Evolutionary conservation across 1,140 invertebrate species (phyloP), one percentile per base, ranked within the genome.

Genomic region (Drosophila kurseongensis): DNA sequence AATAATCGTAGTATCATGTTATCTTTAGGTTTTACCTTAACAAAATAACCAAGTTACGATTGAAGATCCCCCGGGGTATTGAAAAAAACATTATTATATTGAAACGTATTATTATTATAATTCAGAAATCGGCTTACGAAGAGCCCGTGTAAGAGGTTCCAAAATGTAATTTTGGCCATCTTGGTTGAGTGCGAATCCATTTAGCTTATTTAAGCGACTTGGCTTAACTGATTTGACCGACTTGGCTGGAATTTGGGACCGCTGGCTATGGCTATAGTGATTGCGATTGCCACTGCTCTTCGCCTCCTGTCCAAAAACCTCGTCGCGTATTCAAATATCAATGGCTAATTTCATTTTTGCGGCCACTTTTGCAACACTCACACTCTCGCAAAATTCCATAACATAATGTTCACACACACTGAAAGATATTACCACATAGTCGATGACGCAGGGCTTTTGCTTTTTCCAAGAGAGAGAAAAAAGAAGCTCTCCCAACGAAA

Each of bases 381-480:
- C 61, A 81, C 73, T 68, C 63, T 62, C 75, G 51, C 63, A 56
- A 45, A 82, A 81, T 69, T 61, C 60, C 69, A 54, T 48, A 60
- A 63, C 60, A 63, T 35, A 51, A 51, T 51, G 32, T 48, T 23
- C 18, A 48, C 68, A 82, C 57, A 84, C 72, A 61, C 59, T 51
- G 57, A 45, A 12, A 65, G 65, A 45, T 83, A 89, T 88, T 88
- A 88, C 83, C 79, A 88, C 83, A 88, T 80, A 71, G 57, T 12
- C 75, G 63, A 88, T 88, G 83, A 88, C 83, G 83, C 83, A 88
- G 83, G 79, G 83, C 84, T 88, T 86, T 85, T 72, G 52, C 65
- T 78, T 61, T 47, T 23, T 10, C 44, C 16, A 27, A 38, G 2
- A 60, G 32, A 23, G 52, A 18, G 5, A 8, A 14, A 18, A 5